Conservation (phyloP, 2,113 vertebrate genomes). For the Clarias magur region DNA sequence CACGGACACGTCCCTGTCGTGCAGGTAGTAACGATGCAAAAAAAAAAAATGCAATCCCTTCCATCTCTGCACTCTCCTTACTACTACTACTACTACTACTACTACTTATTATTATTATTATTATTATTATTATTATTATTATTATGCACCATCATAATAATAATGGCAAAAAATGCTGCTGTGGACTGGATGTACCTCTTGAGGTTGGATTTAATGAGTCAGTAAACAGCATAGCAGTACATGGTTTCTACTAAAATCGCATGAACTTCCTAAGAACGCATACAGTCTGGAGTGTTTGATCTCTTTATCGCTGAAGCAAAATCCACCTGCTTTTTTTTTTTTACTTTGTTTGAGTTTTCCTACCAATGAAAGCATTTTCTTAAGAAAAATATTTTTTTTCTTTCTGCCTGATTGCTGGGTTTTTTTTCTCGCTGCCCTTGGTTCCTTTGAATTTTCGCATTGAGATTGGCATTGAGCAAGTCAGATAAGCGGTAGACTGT, state of each 20-base stretch:
- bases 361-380: not conserved
- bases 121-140: conserved; percentile 61
- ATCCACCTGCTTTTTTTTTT: conserved; percentile 22
- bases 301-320: conserved; percentile 24
- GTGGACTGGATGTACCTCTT: conserved; percentile 35
- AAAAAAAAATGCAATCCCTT: conserved; percentile 63
- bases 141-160: conserved; percentile 59
- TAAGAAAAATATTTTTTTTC: conserved; percentile 16
- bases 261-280: conserved; percentile 6
- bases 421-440: not conserved
- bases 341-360: conserved; percentile 11
- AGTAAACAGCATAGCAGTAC: conserved; percentile 11
- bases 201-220: conserved; percentile 9
- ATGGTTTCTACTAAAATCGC: conserved; percentile 26
- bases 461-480: conserved; percentile 8
- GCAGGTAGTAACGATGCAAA: conserved; percentile 83
- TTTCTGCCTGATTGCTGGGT: not conserved
- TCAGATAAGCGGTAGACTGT: not conserved
- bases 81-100: no score
- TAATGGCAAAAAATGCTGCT: conserved; percentile 40
- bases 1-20: conserved; percentile 99
- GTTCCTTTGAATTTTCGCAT: conserved; percentile 4
- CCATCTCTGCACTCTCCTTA: conserved; percentile 67
- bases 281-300: conserved; percentile 8
- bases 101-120: conserved; percentile 54